Percentiles rank a stretch among this genome's conserved stretches.
Evolutionary conservation across 2,888 invertebrate species (phyloP).

Genomic region (Liopterus haemorrhoidalis): DNA sequence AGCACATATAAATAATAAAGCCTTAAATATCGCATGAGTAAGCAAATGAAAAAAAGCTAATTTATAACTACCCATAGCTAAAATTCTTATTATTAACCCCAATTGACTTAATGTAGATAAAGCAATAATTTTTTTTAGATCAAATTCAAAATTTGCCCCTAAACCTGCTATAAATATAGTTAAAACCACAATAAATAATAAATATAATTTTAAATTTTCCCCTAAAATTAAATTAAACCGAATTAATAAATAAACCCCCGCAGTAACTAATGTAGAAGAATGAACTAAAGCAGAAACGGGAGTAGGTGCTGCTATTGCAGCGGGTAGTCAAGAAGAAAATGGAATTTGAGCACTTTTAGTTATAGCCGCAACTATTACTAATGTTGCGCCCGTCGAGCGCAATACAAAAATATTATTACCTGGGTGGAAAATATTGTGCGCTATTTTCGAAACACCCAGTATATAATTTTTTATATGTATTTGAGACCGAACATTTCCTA

Average conservation of each 20-base stretch:
- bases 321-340: slow-evolving; percentile 70
- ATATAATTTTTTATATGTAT: too few species aligned
- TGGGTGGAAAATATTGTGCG: too few species aligned
- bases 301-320: slow-evolving; percentile 71
- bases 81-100: too few species aligned
- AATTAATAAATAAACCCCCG: slow-evolving; percentile 57
- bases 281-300: slow-evolving; percentile 59
- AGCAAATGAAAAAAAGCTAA: slow-evolving; percentile 65
- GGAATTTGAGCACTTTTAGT: slow-evolving; percentile 78
- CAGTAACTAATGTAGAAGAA: slow-evolving; percentile 18
- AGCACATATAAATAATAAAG: slow-evolving; percentile 65
- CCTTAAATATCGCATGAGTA: slow-evolving; percentile 66
- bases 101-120: too few species aligned
- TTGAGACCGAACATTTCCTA: too few species aligned
- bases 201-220: slow-evolving; percentile 48
- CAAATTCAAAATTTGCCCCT: too few species aligned
- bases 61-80: slow-evolving; percentile 48
- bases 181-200: too few species aligned
- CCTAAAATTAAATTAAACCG: slow-evolving; percentile 56
- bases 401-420: too few species aligned
- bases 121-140: too few species aligned
- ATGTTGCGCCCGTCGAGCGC: too few species aligned
- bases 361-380: slow-evolving; percentile 54
- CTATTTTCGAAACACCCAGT: too few species aligned
- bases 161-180: too few species aligned